Evolutionary conservation across 1,140 invertebrate species (phyloP).

Genomic region (Acyrthosiphon pisum): DNA sequence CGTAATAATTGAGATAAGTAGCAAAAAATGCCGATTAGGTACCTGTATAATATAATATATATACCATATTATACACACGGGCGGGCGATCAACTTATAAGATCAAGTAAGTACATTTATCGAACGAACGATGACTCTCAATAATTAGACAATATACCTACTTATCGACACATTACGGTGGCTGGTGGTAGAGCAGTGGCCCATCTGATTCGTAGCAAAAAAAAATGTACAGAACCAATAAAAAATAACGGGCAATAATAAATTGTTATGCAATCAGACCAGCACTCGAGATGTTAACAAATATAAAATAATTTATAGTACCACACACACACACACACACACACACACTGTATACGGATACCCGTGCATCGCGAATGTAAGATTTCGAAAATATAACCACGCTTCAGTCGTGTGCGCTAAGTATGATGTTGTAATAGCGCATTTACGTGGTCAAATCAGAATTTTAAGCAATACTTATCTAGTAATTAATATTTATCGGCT

Average conservation of each 20-base stretch:
- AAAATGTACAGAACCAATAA: constrained; percentile 20
- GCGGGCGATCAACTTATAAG: not conserved
- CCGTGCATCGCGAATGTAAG: not conserved
- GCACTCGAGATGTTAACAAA: not conserved
- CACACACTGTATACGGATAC: not conserved
- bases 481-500: too few relatives aligned
- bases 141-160: not conserved
- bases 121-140: not conserved
- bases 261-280: not conserved
- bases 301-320: not conserved
- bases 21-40: not conserved
- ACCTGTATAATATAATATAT: not conserved
- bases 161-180: not conserved
- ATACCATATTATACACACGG: not conserved
- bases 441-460: not conserved
- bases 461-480: not conserved
- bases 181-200: not conserved
- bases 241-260: not conserved
- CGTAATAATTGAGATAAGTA: constrained; percentile 1
- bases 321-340: not conserved
- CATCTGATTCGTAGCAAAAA: not conserved
- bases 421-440: not conserved
- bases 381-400: not conserved
- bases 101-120: not conserved
- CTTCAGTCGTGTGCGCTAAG: not conserved